A percentile compares a stretch with the other conserved stretches of the same genome.
These are phyloP conservation scores for Callipepla californica DNA, from an alignment of 2,113 vertebrate species.

Conservation along the genomic window DNA sequence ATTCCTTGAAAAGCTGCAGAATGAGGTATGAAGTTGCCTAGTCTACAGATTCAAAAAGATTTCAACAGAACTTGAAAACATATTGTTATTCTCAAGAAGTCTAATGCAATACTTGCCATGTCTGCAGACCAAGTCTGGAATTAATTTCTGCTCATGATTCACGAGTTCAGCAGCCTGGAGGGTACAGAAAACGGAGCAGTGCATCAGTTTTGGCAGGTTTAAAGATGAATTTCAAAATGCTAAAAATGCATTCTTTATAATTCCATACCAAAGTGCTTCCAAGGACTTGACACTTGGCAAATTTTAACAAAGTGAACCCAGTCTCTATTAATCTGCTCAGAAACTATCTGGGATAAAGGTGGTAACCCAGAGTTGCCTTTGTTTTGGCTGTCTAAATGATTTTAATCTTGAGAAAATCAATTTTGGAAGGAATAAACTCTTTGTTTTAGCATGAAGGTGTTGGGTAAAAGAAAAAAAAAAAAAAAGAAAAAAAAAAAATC, in stretches of 20 bases:
- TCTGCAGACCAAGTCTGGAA: constrained; percentile 25
- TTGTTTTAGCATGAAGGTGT: background rate
- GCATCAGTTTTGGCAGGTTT: background rate
- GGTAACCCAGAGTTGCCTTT: background rate
- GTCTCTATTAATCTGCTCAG: background rate
- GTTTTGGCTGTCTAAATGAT: background rate
- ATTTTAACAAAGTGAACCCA: constrained; percentile 11
- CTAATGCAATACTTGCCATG: constrained; percentile 6
- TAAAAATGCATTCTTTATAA: background rate
- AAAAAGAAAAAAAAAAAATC: too few relatives aligned
- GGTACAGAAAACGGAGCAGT: background rate
- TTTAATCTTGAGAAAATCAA: background rate
- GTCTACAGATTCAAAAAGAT: background rate
- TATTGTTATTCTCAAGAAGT: background rate
- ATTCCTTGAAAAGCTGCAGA: background rate
- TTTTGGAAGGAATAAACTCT: background rate
- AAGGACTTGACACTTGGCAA: background rate
- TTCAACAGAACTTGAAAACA: background rate
- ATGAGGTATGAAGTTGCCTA: background rate
- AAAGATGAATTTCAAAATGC: constrained; percentile 12
- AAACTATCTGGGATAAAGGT: background rate
- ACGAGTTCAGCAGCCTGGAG: constrained; percentile 11
- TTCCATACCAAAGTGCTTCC: background rate
- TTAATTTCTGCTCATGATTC: constrained; percentile 27
- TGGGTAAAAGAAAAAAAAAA: too few relatives aligned